These are phyloP conservation scores for Oriolus oriolus DNA, from an alignment of 2,113 vertebrate species.

Conservation along the genomic window DNA sequence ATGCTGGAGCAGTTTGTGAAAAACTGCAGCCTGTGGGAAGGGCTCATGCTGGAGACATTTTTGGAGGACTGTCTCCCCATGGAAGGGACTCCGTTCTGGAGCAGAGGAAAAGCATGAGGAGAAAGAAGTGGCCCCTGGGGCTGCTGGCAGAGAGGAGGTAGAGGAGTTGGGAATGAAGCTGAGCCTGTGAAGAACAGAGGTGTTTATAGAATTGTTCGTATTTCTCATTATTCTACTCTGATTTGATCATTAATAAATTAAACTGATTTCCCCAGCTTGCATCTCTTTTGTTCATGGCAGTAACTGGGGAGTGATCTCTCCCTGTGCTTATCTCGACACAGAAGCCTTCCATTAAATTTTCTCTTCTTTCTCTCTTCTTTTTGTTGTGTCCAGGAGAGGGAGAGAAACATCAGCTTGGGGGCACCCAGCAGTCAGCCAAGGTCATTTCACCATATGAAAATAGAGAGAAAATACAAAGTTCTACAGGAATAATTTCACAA, in stretches of 20 bases:
- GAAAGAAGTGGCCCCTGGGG: neutral
- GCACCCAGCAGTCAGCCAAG: accelerated
- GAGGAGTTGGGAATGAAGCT: neutral
- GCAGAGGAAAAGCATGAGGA: neutral
- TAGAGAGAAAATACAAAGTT: neutral
- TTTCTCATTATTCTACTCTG: neutral
- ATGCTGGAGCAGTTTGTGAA: accelerated
- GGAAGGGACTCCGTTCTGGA: neutral
- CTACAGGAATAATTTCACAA: neutral
- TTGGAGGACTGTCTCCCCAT: accelerated
- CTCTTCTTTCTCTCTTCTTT: too few relatives aligned
- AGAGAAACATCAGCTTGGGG: neutral
- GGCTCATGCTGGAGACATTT: accelerated
- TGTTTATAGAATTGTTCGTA: neutral
- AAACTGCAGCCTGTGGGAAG: neutral
- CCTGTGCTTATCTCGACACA: neutral
- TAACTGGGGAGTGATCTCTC: neutral
- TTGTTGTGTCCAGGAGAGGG: neutral
- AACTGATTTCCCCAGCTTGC: neutral
- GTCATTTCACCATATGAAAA: neutral
- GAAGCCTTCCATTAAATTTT: neutral
- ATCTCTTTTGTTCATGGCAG: neutral
- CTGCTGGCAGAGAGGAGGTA: neutral
- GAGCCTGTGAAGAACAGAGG: neutral
- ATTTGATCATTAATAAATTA: neutral